phyloP scores from a whole-genome alignment of 2,888 invertebrate species.

The Rugalucina vietnamica region DNA sequence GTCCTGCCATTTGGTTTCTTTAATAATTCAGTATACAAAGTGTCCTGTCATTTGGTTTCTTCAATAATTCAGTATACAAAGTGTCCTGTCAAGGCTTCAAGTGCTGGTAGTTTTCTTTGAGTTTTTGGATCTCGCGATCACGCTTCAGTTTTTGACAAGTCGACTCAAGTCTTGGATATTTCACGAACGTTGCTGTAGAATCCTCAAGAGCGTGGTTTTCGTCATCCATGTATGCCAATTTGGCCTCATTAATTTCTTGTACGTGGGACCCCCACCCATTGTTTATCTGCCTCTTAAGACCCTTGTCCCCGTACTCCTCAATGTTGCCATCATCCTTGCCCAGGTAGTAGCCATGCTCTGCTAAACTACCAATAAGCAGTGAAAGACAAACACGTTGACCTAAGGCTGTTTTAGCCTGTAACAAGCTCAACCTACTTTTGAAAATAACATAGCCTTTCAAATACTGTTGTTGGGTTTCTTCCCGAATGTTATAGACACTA shows the following conservation, averaged over 20 bases:
- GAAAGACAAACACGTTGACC: not conserved
- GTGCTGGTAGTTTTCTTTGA: not conserved
- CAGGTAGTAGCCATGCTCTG: not conserved
- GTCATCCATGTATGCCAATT: not conserved
- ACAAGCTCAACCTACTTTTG: not conserved
- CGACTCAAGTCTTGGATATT: not conserved
- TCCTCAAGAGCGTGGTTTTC: not conserved
- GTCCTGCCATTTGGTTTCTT: no score
- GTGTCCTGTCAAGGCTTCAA: not conserved
- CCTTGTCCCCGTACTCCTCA: not conserved
- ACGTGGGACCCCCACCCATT: not conserved
- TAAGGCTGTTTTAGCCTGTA: not conserved
- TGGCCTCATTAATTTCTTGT: not conserved
- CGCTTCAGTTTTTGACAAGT: not conserved
- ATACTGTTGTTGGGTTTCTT: no score
- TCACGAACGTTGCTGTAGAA: not conserved
- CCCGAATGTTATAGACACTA: no score
- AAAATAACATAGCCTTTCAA: not conserved
- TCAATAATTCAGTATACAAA: not conserved
- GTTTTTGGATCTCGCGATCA: not conserved
- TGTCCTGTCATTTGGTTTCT: not conserved
- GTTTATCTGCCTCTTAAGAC: not conserved
- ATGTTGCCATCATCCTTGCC: not conserved
- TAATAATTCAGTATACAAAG: no score
- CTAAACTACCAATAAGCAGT: not conserved